These are phyloP conservation scores for Nesoenas mayeri DNA, from an alignment of 2,113 vertebrate species.

Conservation along the genomic window DNA sequence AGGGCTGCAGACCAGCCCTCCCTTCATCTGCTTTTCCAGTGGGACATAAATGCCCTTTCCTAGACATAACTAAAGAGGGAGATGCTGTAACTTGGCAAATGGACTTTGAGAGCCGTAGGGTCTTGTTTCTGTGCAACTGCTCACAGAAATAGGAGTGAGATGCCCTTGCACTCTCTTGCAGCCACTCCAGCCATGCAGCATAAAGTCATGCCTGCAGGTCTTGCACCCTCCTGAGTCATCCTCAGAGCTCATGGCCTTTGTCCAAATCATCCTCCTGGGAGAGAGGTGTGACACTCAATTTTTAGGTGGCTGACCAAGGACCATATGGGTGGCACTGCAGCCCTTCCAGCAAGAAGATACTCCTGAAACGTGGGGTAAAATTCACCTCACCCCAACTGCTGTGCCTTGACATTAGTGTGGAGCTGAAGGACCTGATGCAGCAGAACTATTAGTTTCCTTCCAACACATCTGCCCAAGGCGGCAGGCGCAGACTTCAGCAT, in stretches of 20 bases:
- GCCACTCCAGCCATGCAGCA: not conserved
- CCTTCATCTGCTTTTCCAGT: not conserved
- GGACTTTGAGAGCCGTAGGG: not conserved
- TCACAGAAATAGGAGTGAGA: not conserved
- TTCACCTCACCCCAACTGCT: not conserved
- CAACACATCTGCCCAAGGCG: not conserved
- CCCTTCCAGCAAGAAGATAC: not conserved
- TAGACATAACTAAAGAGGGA: not conserved
- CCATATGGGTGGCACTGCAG: not conserved
- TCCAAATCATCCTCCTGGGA: not conserved
- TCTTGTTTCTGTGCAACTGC: not conserved
- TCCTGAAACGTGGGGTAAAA: not conserved
- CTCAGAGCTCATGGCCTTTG: not conserved
- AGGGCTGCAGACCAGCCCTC: not conserved
- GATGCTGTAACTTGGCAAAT: not conserved
- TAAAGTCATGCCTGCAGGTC: not conserved
- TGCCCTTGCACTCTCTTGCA: not conserved
- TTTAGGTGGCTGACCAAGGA: not conserved
- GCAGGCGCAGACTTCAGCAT: not conserved
- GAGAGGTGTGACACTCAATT: not conserved
- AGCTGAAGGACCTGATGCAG: not conserved
- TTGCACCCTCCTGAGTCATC: fast-evolving
- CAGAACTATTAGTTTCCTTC: not conserved
- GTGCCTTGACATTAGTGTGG: not conserved
- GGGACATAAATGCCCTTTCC: not conserved